Conservation (phyloP, 2,888 invertebrate genomes). For the Siphonodentalium dalli region DNA sequence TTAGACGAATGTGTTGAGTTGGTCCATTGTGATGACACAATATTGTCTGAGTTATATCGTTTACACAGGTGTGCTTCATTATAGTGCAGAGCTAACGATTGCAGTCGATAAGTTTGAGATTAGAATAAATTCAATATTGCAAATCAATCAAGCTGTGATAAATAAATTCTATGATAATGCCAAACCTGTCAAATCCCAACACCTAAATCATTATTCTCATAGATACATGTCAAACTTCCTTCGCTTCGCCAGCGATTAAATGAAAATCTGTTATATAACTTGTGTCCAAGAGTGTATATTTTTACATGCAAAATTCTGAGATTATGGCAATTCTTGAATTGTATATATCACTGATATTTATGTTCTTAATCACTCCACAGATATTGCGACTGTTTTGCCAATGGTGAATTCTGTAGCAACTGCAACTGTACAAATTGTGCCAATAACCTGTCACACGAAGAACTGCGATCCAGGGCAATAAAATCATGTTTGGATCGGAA, state of each 20-base stretch:
- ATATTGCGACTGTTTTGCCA: conserved; percentile 99
- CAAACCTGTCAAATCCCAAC: no score
- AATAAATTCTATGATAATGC: no score
- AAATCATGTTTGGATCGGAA: conserved; percentile 94
- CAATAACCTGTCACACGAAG: conserved; percentile 95
- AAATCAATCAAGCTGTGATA: no score
- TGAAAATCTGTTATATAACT: not conserved
- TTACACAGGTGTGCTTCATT: not conserved
- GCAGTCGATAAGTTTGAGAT: no score
- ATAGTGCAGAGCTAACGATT: not conserved
- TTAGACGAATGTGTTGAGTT: not conserved
- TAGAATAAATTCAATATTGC: no score
- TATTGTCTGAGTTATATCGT: not conserved
- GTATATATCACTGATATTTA: no score
- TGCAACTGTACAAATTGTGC: conserved; percentile 98
- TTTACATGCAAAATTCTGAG: not conserved
- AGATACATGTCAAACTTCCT: no score
- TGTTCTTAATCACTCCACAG: no score
- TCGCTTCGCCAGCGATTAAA: not conserved
- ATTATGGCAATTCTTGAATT: not conserved
- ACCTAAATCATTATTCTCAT: no score
- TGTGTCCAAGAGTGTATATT: not conserved
- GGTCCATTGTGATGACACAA: not conserved
- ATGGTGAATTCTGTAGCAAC: conserved; percentile 96
- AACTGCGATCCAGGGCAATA: conserved; percentile 91